Evolutionary conservation across 2,797 vertebrate genomes (phyloP).

Genomic region (Diceros bicornis): DNA sequence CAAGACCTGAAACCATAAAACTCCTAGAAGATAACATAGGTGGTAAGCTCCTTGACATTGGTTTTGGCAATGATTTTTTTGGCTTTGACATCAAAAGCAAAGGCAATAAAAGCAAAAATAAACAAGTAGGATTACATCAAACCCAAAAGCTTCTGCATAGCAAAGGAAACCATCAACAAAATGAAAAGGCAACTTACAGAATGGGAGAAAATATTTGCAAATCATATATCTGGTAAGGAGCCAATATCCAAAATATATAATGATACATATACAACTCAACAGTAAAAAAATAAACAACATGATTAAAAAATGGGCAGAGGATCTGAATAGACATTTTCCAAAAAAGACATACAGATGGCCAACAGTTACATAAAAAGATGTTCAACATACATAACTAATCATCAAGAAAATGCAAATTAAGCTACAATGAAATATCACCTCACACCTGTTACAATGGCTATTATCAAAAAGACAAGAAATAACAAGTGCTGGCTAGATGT

Average conservation of each 20-base stretch:
- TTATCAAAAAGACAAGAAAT: slow-evolving; percentile 7
- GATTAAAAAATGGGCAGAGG: not conserved
- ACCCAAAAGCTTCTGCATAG: not conserved
- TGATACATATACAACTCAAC: not conserved
- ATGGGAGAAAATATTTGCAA: not conserved
- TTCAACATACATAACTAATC: not conserved
- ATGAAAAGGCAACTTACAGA: not conserved
- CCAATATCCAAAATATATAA: not conserved
- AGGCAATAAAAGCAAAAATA: not conserved
- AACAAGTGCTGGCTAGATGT: not conserved
- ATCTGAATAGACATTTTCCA: not conserved
- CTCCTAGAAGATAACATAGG: not conserved
- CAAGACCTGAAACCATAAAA: not conserved
- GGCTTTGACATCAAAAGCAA: not conserved
- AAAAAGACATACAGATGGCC: not conserved
- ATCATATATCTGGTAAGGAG: not conserved
- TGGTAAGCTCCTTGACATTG: not conserved
- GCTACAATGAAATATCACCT: not conserved
- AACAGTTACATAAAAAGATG: not conserved
- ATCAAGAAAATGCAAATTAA: not conserved
- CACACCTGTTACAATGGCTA: not conserved
- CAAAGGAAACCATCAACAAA: not conserved
- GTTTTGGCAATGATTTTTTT: not conserved
- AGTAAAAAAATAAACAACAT: not conserved
- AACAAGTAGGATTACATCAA: not conserved